Conservation (phyloP, 2,888 invertebrate species). For the Cacoxenus indagator region DNA sequence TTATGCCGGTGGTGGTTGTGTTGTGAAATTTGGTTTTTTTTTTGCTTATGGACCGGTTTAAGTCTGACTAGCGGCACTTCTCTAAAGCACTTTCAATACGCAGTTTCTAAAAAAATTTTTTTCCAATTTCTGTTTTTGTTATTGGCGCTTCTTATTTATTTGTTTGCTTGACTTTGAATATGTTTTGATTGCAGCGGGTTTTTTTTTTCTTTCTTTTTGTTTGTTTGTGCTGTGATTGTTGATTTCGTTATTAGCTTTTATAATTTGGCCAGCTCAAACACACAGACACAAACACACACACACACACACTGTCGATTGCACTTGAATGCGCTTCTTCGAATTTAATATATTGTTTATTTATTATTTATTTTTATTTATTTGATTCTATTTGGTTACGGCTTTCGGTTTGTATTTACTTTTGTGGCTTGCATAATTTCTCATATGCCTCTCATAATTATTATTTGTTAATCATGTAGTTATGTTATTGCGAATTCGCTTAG, state of each 20-base stretch:
- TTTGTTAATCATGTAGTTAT: slow-evolving; percentile 10
- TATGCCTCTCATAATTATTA: neutral
- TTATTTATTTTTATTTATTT: slow-evolving; percentile 15
- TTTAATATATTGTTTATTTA: slow-evolving; percentile 11
- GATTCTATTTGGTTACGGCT: slow-evolving; percentile 9
- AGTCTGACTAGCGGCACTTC: neutral
- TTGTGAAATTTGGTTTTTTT: no score
- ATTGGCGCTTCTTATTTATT: slow-evolving; percentile 13
- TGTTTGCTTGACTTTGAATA: slow-evolving; percentile 9
- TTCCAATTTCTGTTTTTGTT: neutral
- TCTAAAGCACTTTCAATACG: neutral
- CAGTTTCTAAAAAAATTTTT: slow-evolving; percentile 3
- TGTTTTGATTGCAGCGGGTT: neutral
- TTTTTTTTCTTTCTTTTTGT: slow-evolving; percentile 9
- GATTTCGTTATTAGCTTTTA: neutral
- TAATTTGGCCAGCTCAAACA: slow-evolving; percentile 1
- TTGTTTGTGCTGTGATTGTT: slow-evolving; percentile 4
- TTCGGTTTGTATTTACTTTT: slow-evolving; percentile 8
- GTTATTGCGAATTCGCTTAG: neutral
- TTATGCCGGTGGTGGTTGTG: neutral
- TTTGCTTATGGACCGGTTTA: neutral
- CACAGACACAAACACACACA: slow-evolving; percentile 2
- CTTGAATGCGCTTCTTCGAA: neutral
- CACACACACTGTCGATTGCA: neutral
- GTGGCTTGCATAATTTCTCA: no score